Evolutionary conservation across 1,140 invertebrate species (phyloP), one percentile per base, ranked within the genome.

Genomic region (Heliconius eleuchia): DNA sequence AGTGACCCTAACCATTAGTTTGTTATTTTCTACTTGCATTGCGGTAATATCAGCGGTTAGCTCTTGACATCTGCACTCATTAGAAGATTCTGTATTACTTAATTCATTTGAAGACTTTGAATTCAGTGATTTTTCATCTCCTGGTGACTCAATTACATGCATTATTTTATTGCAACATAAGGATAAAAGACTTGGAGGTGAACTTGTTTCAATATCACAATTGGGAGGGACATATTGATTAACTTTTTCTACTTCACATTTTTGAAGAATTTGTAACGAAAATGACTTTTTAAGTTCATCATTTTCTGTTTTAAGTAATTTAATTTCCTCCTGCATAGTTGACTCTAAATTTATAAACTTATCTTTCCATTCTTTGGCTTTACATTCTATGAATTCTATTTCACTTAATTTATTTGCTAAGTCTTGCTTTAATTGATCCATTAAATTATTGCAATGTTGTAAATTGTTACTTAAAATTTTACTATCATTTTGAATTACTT

Each of bases 111-210:
- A 66, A n/a, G 23, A 16, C 1, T 66, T 66, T 27, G 84, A 86
- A 79, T 74, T 86, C 42, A 77, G 46, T 13, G 76, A 71, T 37
- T 81, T 81, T 74, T 86, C 80, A 27, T 82, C 83, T 76, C 86
- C 83, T 34, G 76, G 83, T 7, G 79, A 78, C 71, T 91, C 83
- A 78, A 93, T 86, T 60, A 60, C 66, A 42, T 92, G 87, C 71
- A 88, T 77, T 75, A 94, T 88, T 81, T 73, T 91, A 71, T 89
- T 90, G 72, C 89, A 92, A 80, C 90, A 92, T 71, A 94, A 88
- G 18, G 88, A 92, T n/a, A 89, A 73, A 13, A 94, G 84, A 78
- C 91, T 94, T 37, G 86, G 88, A 30, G 91, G 91, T n/a, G 85
- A 87, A 34, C 84, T 83, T 18, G 75, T 55, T 34, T 85, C 77